Percentiles rank a stretch among this genome's conserved stretches.
These are phyloP conservation scores for Salmo trutta DNA, from an alignment of 2,797 vertebrate species.

Conservation along the genomic window DNA sequence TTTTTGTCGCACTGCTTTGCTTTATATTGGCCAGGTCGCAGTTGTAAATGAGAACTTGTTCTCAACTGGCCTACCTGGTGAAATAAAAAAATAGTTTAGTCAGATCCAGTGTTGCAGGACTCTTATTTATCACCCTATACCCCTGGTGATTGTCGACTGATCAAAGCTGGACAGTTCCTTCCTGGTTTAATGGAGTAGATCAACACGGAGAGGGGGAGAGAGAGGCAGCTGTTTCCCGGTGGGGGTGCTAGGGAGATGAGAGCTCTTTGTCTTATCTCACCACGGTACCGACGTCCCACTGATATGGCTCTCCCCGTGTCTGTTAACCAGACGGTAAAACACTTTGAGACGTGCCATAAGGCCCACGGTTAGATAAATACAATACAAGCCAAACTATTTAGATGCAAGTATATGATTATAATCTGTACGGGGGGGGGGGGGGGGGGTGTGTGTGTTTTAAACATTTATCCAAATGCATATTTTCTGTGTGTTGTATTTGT, in stretches of 20 bases:
- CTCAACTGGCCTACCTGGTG: too few relatives aligned
- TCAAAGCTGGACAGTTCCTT: neutral
- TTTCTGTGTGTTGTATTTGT: neutral
- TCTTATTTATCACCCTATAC: neutral
- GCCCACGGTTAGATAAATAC: neutral
- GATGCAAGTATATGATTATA: neutral
- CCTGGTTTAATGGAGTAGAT: neutral
- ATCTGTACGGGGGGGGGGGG: neutral
- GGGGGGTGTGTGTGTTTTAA: too few relatives aligned
- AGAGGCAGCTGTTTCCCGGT: neutral
- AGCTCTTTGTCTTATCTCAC: too few relatives aligned
- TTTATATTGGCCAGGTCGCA: too few relatives aligned
- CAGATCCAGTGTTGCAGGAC: neutral
- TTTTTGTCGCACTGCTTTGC: too few relatives aligned
- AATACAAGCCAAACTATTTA: neutral
- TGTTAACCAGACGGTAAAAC: too few relatives aligned
- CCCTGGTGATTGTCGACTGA: too few relatives aligned
- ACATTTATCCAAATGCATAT: neutral
- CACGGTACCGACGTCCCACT: too few relatives aligned
- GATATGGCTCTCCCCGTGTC: too few relatives aligned
- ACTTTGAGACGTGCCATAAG: neutral
- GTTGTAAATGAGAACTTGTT: too few relatives aligned
- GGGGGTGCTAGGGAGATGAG: neutral
- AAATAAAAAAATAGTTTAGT: too few relatives aligned
- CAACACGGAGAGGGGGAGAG: neutral